These are phyloP conservation scores for Meteorus sp. DNA, from an alignment of 1,140 invertebrate species.

Conservation along the genomic window DNA sequence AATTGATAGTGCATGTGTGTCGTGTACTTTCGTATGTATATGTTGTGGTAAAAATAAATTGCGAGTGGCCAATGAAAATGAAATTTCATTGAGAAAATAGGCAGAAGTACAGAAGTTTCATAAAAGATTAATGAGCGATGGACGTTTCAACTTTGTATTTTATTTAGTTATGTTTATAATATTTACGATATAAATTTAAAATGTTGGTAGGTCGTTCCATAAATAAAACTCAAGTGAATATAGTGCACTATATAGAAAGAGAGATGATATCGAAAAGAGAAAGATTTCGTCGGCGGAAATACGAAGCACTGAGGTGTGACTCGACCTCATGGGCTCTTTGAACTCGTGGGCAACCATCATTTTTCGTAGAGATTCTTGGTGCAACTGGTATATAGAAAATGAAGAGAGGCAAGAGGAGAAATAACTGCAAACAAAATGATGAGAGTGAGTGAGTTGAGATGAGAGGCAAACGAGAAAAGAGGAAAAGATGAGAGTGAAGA, in stretches of 20 bases:
- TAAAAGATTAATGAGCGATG: constrained; percentile 6
- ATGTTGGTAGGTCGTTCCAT: constrained; percentile 7
- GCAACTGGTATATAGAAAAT: neutral
- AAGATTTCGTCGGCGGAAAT: constrained; percentile 4
- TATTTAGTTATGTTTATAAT: no score
- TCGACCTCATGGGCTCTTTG: constrained; percentile 15
- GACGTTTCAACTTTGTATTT: neutral
- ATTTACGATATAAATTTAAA: neutral
- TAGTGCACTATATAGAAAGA: constrained; percentile 4
- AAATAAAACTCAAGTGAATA: constrained; percentile 20
- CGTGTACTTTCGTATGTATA: no score
- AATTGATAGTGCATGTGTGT: no score
- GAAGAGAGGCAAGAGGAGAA: no score
- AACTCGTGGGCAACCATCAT: constrained; percentile 10
- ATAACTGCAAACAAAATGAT: neutral
- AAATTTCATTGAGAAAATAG: no score
- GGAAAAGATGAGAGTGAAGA: no score
- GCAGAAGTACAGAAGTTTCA: neutral
- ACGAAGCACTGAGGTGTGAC: constrained; percentile 17
- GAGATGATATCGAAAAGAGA: neutral
- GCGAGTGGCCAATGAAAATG: no score
- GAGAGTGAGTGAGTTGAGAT: neutral
- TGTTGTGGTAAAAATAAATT: no score
- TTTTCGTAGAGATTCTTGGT: neutral
- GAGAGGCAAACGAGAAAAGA: no score